Percentiles rank a stretch among this genome's conserved stretches.
Conservation (phyloP, 2,113 vertebrate species). For the Typhlomys cinereus region DNA sequence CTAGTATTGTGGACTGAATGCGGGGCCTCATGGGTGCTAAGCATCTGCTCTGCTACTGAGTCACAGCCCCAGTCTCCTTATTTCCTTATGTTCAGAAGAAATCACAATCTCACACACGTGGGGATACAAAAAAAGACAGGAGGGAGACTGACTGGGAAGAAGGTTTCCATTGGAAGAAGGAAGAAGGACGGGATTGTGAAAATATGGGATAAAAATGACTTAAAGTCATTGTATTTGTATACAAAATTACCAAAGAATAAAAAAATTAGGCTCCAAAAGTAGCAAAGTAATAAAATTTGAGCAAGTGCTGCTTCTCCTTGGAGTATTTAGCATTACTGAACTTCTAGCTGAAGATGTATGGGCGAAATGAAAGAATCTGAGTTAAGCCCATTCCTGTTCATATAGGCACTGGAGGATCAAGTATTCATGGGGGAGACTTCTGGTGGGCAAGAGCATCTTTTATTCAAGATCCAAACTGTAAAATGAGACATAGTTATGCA, state of each 20-base stretch:
- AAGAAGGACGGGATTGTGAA: too few species aligned
- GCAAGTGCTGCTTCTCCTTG: background rate
- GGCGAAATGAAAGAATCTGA: background rate
- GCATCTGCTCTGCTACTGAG: background rate
- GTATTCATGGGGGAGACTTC: background rate
- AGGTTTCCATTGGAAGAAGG: too few species aligned
- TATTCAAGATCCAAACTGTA: background rate
- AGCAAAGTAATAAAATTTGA: background rate
- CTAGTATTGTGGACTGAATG: background rate
- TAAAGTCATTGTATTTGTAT: too few species aligned
- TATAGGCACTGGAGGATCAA: accelerated
- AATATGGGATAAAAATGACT: too few species aligned
- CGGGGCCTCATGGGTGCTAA: too few species aligned
- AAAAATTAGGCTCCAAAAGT: background rate
- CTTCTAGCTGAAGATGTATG: background rate
- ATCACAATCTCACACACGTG: too few species aligned
- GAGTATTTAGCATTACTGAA: background rate
- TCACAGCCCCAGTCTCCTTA: background rate
- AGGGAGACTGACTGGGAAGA: too few species aligned
- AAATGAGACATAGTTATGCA: background rate
- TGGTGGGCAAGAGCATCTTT: background rate
- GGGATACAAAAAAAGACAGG: too few species aligned
- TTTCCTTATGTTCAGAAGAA: background rate
- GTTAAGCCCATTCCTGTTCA: background rate
- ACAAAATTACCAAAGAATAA: too few species aligned